These are phyloP conservation scores for Dicycla oo DNA, from an alignment of 2,888 invertebrate genomes.

Conservation along the genomic window DNA sequence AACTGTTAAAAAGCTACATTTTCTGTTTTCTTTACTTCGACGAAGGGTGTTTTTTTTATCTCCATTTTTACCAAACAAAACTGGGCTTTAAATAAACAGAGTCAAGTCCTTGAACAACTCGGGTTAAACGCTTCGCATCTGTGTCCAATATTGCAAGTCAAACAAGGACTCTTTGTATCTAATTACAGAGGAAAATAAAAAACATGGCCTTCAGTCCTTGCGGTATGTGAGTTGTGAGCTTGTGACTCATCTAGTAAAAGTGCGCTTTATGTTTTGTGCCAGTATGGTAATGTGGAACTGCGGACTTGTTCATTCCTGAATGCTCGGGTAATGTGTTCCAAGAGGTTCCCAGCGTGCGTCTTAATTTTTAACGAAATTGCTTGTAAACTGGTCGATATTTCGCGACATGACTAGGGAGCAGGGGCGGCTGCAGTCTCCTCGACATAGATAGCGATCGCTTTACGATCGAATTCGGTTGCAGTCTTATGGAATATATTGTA, in stretches of 20 bases:
- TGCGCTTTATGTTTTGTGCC: background rate
- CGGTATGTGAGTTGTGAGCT: constrained; percentile 1
- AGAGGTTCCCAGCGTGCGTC: background rate
- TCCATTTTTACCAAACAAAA: constrained; percentile 19
- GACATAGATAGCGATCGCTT: too few species aligned
- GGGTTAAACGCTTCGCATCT: constrained; percentile 55
- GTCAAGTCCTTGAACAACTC: constrained; percentile 47
- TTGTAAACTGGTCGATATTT: background rate
- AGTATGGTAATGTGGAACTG: constrained; percentile 20
- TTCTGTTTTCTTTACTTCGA: constrained; percentile 6
- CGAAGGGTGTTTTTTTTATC: constrained; percentile 10
- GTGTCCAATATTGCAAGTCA: constrained; percentile 62
- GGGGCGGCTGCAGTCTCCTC: too few species aligned
- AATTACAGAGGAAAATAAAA: constrained; percentile 70
- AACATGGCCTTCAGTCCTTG: constrained; percentile 40
- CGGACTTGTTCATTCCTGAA: constrained; percentile 37
- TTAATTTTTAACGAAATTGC: background rate
- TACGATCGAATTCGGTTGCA: too few species aligned
- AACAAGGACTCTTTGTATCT: constrained; percentile 76
- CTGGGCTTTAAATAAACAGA: constrained; percentile 38
- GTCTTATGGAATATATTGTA: too few species aligned
- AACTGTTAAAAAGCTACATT: background rate
- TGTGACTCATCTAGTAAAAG: constrained; percentile 51
- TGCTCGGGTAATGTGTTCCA: background rate
- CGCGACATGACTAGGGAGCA: background rate